Conservation (phyloP, 2,113 vertebrate species). For the Dermatemys mawii region DNA sequence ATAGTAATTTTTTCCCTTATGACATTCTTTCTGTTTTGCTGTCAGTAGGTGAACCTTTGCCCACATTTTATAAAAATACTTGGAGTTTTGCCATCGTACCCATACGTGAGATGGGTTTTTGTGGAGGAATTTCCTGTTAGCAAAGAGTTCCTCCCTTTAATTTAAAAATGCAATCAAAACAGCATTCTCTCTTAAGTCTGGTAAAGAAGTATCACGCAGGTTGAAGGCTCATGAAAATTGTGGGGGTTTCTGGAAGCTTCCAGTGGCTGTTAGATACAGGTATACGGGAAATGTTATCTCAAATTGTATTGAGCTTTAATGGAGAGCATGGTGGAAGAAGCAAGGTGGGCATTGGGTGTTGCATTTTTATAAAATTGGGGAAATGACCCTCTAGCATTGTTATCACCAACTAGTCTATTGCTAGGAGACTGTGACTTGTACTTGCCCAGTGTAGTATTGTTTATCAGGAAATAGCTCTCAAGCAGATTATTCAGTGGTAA, state of each 20-base stretch:
- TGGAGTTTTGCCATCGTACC: background rate
- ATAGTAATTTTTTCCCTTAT: background rate
- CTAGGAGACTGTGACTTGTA: background rate
- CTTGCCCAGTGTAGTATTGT: background rate
- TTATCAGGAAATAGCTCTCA: background rate
- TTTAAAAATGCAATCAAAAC: background rate
- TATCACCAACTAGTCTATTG: background rate
- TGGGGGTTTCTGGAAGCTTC: background rate
- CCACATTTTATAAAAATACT: background rate
- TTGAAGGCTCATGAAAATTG: background rate
- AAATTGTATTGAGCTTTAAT: background rate
- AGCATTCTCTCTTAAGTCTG: background rate
- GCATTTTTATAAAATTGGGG: conserved; percentile 29
- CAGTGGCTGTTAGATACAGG: background rate
- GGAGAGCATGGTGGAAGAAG: background rate
- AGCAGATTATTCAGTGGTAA: background rate
- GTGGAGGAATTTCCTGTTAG: background rate
- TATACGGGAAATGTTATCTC: background rate
- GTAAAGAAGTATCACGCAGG: background rate
- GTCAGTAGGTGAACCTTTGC: background rate
- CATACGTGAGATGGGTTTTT: rapidly evolving
- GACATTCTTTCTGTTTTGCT: background rate
- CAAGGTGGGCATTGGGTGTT: background rate
- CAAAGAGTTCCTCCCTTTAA: background rate
- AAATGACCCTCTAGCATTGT: background rate